Conservation (phyloP, 2,888 invertebrate species). For the Apotomis capreana region DNA sequence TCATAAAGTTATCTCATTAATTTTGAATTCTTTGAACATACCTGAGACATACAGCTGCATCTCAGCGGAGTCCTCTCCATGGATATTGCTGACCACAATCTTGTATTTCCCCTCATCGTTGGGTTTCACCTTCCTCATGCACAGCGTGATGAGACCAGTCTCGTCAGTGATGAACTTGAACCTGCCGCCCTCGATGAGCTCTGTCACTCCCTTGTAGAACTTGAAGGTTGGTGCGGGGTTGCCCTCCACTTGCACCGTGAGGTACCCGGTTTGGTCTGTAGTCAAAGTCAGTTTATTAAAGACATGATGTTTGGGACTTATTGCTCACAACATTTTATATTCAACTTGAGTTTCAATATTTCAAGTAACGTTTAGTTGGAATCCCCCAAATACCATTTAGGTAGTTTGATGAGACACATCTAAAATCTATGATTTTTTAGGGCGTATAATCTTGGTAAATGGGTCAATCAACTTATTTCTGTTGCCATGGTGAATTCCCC, state of each 20-base stretch:
- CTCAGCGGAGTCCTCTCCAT: slow-evolving; percentile 98
- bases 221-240: slow-evolving; percentile 97
- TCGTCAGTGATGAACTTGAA: slow-evolving; percentile 98
- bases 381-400: too few relatives aligned
- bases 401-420: too few relatives aligned
- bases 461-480: too few relatives aligned
- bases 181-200: slow-evolving; percentile 97
- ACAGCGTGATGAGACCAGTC: slow-evolving; percentile 94
- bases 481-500: too few relatives aligned
- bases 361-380: too few relatives aligned
- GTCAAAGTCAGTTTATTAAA: slow-evolving; percentile 2
- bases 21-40: slow-evolving; percentile 64
- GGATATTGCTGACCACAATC: slow-evolving; percentile 94
- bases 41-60: slow-evolving; percentile 98
- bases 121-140: slow-evolving; percentile 97
- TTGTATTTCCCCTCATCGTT: slow-evolving; percentile 99
- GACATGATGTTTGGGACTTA: background rate
- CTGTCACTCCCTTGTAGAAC: slow-evolving; percentile 96
- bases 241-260: slow-evolving; percentile 96
- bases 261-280: slow-evolving; percentile 95
- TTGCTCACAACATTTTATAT: too few relatives aligned
- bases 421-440: too few relatives aligned
- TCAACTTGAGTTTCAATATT: too few relatives aligned
- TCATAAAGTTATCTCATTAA: background rate
- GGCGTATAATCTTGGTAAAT: too few relatives aligned